Evolutionary conservation across 2,888 invertebrate species (phyloP).

Genomic region (Halictus ligatus): DNA sequence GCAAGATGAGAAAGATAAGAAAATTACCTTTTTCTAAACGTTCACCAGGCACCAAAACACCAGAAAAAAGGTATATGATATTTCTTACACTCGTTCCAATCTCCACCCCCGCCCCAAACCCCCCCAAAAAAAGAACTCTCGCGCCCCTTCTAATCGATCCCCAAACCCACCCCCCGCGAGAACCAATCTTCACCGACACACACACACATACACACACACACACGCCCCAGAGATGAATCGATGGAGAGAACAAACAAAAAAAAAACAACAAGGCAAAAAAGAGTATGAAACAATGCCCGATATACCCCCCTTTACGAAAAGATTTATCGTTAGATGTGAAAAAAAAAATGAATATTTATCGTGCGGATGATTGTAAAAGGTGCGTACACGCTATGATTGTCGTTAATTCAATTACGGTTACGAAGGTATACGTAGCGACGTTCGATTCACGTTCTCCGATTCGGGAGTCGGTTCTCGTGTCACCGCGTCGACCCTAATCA

Average conservation of each 20-base stretch:
- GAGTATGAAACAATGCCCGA: slow-evolving; percentile 51
- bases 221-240: slow-evolving; percentile 22
- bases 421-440: slow-evolving; percentile 77
- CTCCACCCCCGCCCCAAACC: slow-evolving; percentile 31
- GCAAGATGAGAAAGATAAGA: neutral
- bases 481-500: slow-evolving; percentile 37
- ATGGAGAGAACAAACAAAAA: slow-evolving; percentile 49
- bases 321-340: slow-evolving; percentile 84
- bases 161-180: slow-evolving; percentile 32
- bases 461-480: slow-evolving; percentile 38
- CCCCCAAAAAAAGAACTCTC: neutral
- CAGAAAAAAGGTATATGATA: slow-evolving; percentile 51
- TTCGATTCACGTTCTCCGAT: slow-evolving; percentile 59
- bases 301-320: slow-evolving; percentile 60
- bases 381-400: slow-evolving; percentile 80
- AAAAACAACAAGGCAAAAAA: slow-evolving; percentile 37
- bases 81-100: slow-evolving; percentile 68
- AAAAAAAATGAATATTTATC: slow-evolving; percentile 80
- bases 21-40: slow-evolving; percentile 75
- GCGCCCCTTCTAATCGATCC: slow-evolving; percentile 13
- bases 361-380: slow-evolving; percentile 79
- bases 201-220: slow-evolving; percentile 45
- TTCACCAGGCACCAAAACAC: slow-evolving; percentile 74
- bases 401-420: slow-evolving; percentile 81
- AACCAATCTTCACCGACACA: slow-evolving; percentile 53